Evolutionary conservation across 1,140 invertebrate species (phyloP).

Genomic region (Tetramorium alpestre): DNA sequence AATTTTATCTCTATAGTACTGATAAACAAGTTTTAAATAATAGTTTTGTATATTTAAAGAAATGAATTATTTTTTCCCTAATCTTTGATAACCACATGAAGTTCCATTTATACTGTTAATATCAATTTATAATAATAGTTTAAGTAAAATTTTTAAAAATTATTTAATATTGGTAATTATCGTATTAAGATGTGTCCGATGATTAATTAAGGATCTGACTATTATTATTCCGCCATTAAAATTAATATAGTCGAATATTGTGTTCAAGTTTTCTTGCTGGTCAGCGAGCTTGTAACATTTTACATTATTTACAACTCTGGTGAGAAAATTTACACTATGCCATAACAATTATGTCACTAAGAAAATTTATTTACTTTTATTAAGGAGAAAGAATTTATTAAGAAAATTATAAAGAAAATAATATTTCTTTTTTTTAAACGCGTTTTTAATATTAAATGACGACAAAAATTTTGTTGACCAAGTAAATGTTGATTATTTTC

Average conservation of each 20-base stretch:
- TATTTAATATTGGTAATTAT: not conserved
- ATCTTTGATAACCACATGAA: not conserved
- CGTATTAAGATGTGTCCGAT: not conserved
- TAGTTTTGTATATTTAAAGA: not conserved
- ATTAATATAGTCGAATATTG: constrained; percentile 21
- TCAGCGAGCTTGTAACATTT: constrained; percentile 16
- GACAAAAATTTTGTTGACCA: not conserved
- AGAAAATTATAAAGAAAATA: not conserved
- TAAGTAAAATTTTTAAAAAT: not conserved
- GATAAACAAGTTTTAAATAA: not conserved
- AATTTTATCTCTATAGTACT: not conserved
- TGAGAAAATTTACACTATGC: not conserved
- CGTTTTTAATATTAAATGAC: not conserved
- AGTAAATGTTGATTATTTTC: not conserved
- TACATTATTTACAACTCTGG: constrained; percentile 12
- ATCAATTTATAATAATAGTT: not conserved
- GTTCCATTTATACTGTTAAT: no score
- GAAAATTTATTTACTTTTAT: not conserved
- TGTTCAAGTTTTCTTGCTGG: constrained; percentile 5
- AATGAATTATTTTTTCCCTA: not conserved
- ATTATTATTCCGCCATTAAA: constrained; percentile 24
- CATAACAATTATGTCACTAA: constrained; percentile 5
- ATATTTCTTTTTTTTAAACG: not conserved
- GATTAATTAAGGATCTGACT: constrained; percentile 27
- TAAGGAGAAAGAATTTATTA: constrained; percentile 8